Evolutionary conservation across 2,113 vertebrate genomes (phyloP).

Genomic region (Antidorcas marsupialis): DNA sequence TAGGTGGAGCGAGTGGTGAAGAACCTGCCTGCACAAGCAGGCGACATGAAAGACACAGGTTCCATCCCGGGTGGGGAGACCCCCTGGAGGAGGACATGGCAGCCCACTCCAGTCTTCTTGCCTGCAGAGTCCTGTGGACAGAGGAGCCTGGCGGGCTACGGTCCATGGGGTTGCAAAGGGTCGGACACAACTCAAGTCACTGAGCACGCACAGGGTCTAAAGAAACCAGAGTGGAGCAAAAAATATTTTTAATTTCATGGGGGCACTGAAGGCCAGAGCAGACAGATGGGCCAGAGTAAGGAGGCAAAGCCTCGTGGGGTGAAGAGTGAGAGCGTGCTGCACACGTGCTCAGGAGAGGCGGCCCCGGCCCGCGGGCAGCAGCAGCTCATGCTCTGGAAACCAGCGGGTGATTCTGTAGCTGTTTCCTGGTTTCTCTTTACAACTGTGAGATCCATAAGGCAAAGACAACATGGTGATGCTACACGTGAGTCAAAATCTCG

Average conservation of each 20-base stretch:
- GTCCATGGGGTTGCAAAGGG: not conserved
- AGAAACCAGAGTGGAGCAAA: not conserved
- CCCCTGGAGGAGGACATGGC: not conserved
- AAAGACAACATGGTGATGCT: not conserved
- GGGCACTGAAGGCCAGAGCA: not conserved
- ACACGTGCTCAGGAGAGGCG: not conserved
- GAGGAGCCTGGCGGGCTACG: not conserved
- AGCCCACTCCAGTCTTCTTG: not conserved
- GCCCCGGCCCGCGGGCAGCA: rapidly evolving
- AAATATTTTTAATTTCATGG: not conserved
- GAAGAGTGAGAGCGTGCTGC: rapidly evolving
- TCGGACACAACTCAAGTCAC: not conserved
- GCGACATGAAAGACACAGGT: not conserved
- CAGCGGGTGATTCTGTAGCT: not conserved
- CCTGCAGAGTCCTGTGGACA: not conserved
- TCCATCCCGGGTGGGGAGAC: not conserved
- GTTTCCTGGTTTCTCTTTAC: not conserved
- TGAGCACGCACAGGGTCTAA: not conserved
- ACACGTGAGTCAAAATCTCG: not conserved
- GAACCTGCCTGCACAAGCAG: not conserved
- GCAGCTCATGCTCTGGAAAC: not conserved
- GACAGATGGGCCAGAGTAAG: not conserved
- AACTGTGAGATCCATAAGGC: not conserved
- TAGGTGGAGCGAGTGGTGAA: not conserved
- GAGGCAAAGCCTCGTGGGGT: not conserved